Percentiles rank a stretch among this genome's conserved stretches.
phyloP scores from a whole-genome alignment of 2,888 invertebrate genomes.

The Eupithecia subumbrata region DNA sequence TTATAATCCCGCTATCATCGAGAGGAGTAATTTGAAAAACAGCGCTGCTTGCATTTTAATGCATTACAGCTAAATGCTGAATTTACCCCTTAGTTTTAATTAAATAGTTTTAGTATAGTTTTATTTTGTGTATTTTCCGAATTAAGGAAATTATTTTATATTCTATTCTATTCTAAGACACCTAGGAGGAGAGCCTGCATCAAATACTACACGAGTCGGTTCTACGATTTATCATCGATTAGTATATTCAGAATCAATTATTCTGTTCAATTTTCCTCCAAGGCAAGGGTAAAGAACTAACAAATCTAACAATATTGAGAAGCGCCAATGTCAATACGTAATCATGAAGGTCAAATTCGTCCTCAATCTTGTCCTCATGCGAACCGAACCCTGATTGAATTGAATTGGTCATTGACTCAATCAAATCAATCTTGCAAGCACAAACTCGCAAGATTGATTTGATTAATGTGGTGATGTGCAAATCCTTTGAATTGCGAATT shows the following conservation, averaged over 20 bases:
- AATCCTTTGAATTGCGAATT: background rate
- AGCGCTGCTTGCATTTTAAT: no score
- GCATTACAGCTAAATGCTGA: no score
- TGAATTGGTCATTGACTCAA: constrained; percentile 4
- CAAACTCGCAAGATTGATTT: no score
- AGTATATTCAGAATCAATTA: background rate
- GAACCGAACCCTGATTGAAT: background rate
- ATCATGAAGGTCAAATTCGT: background rate
- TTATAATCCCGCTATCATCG: no score
- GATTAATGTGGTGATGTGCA: no score
- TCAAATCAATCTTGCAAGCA: background rate
- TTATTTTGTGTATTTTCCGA: no score
- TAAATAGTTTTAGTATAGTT: no score
- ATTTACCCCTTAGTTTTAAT: no score
- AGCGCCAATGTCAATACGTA: background rate
- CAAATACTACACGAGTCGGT: background rate
- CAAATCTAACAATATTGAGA: background rate
- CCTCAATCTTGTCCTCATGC: background rate
- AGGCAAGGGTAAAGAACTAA: background rate
- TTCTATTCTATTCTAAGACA: no score
- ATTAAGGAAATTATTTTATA: no score
- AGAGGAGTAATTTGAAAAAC: no score
- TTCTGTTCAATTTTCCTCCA: background rate
- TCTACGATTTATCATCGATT: background rate
- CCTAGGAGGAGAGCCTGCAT: background rate